Base-by-base conservation (phyloP, 2,113 vertebrate species). In the Mustela nigripes region DNA sequence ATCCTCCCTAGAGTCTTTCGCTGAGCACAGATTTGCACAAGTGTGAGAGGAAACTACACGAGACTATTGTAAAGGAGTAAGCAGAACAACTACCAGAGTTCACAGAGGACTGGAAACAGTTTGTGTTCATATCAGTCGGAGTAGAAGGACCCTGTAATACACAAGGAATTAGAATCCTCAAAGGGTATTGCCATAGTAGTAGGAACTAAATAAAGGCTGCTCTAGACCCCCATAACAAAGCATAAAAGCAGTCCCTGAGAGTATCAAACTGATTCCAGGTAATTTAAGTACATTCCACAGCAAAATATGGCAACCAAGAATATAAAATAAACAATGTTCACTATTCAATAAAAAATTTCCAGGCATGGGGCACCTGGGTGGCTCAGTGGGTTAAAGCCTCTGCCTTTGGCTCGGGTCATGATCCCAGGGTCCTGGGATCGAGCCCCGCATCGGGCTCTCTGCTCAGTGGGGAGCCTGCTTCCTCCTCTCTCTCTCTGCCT, bases 241-340 rank as follows among this genome's bases (percentile, higher is more conserved):
- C 60, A 89, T 92, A 84, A n/a, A 89, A 92, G 24, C 42, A 89
- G 22, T 63, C 42, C 58, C 62, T 50, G 31, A 76, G 58, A 94
- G 88, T 11, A 67, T 39, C 24, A 39, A 88, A 76, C 19, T 50
- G 26, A 90, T 67, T 82, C 8, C 50, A 56, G 36, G 56, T 50
- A 82, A 74, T 36, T 65, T 71, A 60, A 92, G 22, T 83, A 36
- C 8, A 60, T 53, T 91, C 45, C 69, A 83, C 83, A 94, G 89
- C 8, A 73, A 73, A 87, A 79, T 80, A n/a, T 6, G 88, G 62
- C 63, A 50, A 69, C 19, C 16, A 79, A 83, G 67, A 87, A 53
- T 65, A 95, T 79, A 65, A 88, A 93, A 91, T 78, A 39, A 26
- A 62, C 62, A 53, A 60, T 69, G 58, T 65, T 22, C 18, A 74